Base-by-base conservation (phyloP, 92 coral and sea anemone species). In the Porites evermanni region DNA sequence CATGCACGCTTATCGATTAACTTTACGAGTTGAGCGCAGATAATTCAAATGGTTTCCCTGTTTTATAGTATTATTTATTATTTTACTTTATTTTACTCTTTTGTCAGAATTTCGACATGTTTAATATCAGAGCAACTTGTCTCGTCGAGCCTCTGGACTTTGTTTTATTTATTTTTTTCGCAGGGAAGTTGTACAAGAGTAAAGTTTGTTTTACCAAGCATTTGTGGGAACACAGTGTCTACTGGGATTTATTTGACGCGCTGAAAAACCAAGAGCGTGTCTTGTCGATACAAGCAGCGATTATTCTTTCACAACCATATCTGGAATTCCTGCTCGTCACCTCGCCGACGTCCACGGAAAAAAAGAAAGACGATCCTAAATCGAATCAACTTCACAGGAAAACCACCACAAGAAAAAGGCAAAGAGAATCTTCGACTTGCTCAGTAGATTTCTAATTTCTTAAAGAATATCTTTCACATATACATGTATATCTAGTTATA, bases 151-250 rank as follows among this genome's bases (percentile, higher is more conserved):
- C 32, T 70, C 64, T 59, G 56, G 83, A 14, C 60, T 54, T 75
- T 20, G 18, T 53, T 53, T 1, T 56, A 19, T 80, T 38, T 38
- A 0, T 79, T 75, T 90, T 91, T 89, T 89, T 66, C 26, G 67
- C 93, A 97, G 99, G 99, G 75, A 97, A 97, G 81, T 92, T 94
- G 38, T 97, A 97, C 87, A 97, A 97, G 78, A 93, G 98, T 64
- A 97, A 97, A 90, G 99, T 97, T 8, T 97, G 99, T 79, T 97
- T 97, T 65, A 97, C 99, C 7, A 97, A 97, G 79, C 99, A 97
- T 90, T 75, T 97, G 70, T 97, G 99, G 99, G 99, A 97, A 52
- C 99, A 97, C 54, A 95, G 98, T 53, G 91, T 97, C 6, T 97
- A 97, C 75, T 97, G 99, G 99, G 99, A 97, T 74, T 90, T 96